Conservation (phyloP, 53 echinoderm and acorn worm species). For the Holothuria scabra region DNA sequence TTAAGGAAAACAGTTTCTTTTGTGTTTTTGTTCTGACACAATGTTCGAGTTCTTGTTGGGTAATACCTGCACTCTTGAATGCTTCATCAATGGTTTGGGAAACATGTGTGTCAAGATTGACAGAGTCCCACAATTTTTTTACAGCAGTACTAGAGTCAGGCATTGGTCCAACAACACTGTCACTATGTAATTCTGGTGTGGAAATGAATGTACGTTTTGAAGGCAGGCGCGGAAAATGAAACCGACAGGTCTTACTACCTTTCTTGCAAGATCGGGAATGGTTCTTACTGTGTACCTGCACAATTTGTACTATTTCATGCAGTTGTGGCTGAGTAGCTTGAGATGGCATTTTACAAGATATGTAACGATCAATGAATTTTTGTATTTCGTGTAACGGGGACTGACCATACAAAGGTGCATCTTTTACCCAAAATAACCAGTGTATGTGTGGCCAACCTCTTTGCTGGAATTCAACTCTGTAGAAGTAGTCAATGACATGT, state of each 20-base stretch:
- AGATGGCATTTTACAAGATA: conserved; percentile 67
- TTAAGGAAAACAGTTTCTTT: conserved; percentile 28
- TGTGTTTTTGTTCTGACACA: conserved; percentile 16
- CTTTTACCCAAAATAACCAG: conserved; percentile 68
- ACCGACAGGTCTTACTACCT: conserved; percentile 66
- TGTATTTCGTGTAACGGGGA: neutral
- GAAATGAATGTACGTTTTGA: conserved; percentile 63
- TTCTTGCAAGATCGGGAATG: conserved; percentile 70
- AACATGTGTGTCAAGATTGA: neutral
- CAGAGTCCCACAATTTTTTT: conserved; percentile 11
- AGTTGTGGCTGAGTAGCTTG: conserved; percentile 60
- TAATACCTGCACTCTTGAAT: conserved; percentile 7
- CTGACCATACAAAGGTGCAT: conserved; percentile 45
- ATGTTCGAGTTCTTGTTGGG: conserved; percentile 13
- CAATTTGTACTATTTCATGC: conserved; percentile 55
- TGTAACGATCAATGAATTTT: conserved; percentile 66
- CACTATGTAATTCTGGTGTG: neutral
- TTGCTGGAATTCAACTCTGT: too few species aligned
- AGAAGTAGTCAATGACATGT: conserved; percentile 62
- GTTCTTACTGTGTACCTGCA: conserved; percentile 67
- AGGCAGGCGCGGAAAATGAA: conserved; percentile 75
- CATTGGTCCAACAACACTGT: neutral
- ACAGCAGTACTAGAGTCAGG: neutral
- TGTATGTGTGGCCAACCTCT: conserved; percentile 62
- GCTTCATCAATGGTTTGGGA: conserved; percentile 9